Conservation (phyloP, 2,888 invertebrate species). For the Andrena haemorrhoa region DNA sequence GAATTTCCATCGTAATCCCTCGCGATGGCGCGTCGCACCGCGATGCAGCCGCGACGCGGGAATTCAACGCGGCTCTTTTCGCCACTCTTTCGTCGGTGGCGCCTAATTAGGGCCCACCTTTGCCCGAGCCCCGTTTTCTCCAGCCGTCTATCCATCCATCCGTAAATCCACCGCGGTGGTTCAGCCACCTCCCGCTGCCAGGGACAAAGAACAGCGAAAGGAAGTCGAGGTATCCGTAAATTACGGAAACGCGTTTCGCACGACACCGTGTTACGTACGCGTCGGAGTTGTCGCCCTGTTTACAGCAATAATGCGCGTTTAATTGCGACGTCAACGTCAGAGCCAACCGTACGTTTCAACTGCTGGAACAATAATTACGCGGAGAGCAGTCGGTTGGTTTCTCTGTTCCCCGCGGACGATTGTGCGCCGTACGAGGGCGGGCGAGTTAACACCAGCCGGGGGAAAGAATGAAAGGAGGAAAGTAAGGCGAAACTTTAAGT, state of each 20-base stretch:
- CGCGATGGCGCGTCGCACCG: conserved; percentile 7
- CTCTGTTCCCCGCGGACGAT: background rate
- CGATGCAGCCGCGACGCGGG: conserved; percentile 10
- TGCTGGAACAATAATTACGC: conserved; percentile 63
- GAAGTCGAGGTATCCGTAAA: conserved; percentile 47
- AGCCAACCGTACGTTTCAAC: conserved; percentile 41
- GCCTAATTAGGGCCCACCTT: conserved; percentile 63
- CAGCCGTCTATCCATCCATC: background rate
- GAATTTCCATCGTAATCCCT: conserved; percentile 39
- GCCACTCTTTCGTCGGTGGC: conserved; percentile 30
- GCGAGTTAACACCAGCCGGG: background rate
- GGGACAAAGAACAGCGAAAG: conserved; percentile 31
- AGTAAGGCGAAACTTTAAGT: background rate
- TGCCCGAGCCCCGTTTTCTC: background rate
- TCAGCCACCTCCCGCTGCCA: background rate
- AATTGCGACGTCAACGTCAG: conserved; percentile 68
- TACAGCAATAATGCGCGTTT: conserved; percentile 67
- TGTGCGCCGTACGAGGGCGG: background rate
- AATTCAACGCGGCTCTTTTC: background rate
- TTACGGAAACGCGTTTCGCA: conserved; percentile 54
- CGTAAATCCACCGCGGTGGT: background rate
- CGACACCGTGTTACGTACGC: conserved; percentile 3
- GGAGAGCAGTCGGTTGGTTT: background rate
- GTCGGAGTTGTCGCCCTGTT: conserved; percentile 55
- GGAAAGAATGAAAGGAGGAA: conserved; percentile 18